These are phyloP conservation scores for Hetaerina americana DNA, from an alignment of 1,140 invertebrate genomes.

Conservation along the genomic window DNA sequence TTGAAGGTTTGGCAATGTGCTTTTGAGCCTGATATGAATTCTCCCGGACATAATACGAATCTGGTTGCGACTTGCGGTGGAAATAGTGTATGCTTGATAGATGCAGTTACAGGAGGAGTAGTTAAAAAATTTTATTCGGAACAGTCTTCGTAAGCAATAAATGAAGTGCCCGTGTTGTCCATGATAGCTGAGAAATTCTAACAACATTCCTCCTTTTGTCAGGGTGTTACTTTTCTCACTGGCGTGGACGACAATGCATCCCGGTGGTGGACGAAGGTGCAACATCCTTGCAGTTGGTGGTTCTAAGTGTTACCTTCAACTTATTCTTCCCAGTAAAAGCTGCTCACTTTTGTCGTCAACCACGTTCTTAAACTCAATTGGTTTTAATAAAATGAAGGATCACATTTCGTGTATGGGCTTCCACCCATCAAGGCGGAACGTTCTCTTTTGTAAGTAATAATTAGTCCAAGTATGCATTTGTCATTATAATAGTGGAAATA, in stretches of 20 bases:
- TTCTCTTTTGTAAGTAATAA: constrained; percentile 36
- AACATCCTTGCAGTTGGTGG: constrained; percentile 35
- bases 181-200: too few relatives aligned
- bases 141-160: constrained; percentile 15
- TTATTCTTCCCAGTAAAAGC: constrained; percentile 20
- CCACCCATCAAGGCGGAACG: constrained; percentile 28
- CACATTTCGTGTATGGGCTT: constrained; percentile 28
- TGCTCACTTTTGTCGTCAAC: constrained; percentile 2
- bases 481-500: too few relatives aligned
- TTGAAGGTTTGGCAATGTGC: constrained; percentile 33
- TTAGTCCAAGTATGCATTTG: too few relatives aligned
- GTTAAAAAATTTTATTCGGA: constrained; percentile 31
- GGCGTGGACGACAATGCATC: constrained; percentile 31
- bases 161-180: background rate
- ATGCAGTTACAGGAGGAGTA: constrained; percentile 31
- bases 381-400: background rate
- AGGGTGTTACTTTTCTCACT: constrained; percentile 32
- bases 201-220: too few relatives aligned
- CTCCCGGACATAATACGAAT: constrained; percentile 23
- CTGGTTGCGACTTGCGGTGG: constrained; percentile 38
- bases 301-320: constrained; percentile 21
- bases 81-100: constrained; percentile 35
- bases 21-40: constrained; percentile 30
- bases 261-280: constrained; percentile 10
- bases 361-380: background rate